phyloP scores from a whole-genome alignment of 2,113 vertebrate genomes.

The Oryzias woworae region DNA sequence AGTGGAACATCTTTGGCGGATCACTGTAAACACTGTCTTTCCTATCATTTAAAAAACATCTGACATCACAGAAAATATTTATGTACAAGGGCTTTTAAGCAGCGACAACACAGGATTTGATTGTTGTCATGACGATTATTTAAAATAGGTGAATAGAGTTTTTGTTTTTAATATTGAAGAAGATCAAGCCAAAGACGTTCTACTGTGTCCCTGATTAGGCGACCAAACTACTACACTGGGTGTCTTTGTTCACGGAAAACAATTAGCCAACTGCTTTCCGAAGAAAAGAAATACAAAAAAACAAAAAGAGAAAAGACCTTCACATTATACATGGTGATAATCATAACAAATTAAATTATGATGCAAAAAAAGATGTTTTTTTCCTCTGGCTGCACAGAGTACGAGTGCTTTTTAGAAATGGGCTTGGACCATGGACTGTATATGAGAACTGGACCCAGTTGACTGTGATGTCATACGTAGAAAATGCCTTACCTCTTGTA shows the following conservation, averaged over 20 bases:
- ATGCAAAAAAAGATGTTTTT: constrained; percentile 73
- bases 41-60: constrained; percentile 27
- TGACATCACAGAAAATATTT: constrained; percentile 34
- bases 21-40: constrained; percentile 63
- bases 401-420: constrained; percentile 92
- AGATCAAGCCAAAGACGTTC: constrained; percentile 58
- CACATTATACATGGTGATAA: constrained; percentile 76
- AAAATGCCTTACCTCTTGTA: no score
- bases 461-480: no score
- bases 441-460: no score
- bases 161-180: background rate
- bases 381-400: constrained; percentile 85
- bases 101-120: constrained; percentile 68
- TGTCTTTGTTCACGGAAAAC: constrained; percentile 86
- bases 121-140: constrained; percentile 60
- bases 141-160: background rate
- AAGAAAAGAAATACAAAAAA: constrained; percentile 58
- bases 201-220: constrained; percentile 56
- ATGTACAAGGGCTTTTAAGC: constrained; percentile 44
- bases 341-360: constrained; percentile 73
- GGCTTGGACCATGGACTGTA: constrained; percentile 79
- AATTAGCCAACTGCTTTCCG: constrained; percentile 70
- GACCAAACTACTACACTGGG: constrained; percentile 78
- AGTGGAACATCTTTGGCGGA: constrained; percentile 75
- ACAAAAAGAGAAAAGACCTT: constrained; percentile 66